Base-by-base conservation (phyloP, 1,140 invertebrate genomes). In the Pachypeltis micranthus region DNA sequence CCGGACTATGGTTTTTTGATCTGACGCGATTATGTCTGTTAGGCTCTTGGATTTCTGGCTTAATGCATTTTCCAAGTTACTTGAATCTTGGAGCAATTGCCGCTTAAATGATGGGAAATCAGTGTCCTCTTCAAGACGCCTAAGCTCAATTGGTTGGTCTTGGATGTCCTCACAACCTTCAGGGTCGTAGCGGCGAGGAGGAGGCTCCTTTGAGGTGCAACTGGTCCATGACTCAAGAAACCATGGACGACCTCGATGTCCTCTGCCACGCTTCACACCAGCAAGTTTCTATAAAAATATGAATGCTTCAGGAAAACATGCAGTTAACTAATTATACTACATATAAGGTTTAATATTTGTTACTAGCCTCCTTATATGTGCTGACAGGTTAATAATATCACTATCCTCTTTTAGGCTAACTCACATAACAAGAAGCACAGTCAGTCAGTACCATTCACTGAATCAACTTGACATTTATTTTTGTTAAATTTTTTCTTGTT, bases 131-230 rank as follows among this genome's bases (percentile, higher is more conserved):
- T 94, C 91, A 44, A 93, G 76, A 23, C 90, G 79, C n/a, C 90
- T 79, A 24, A 95, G 74, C 75, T 95, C 91, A 51, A 95, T 95
- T 1, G 91, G 91, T 56, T 92, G 75, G 69, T 93, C 87, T 66
- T 86, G 82, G 25, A 83, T 77, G 68, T 84, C 81, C 59, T 82
- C 78, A 66, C 79, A 83, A 44, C 75, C 78, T 69, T 75, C 79
- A 24, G 75, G 74, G 62, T 78, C 76, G 69, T 75, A 75, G 72
- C 77, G 70, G 68, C 76, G 69, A 61, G 74, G 72, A 64, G 78
- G 75, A 60, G 79, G 67, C 69, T 83, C 76, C 75, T 81, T 76
- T 55, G 78, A 62, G 2, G 67, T 74, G 66, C 79, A 77, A 31
- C 79, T 78, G 56, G 81, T 82, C 86, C 86, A 89, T 25, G 85